phyloP scores from a whole-genome alignment of 2,888 invertebrate genomes.

The Patella ulyssiponensis region DNA sequence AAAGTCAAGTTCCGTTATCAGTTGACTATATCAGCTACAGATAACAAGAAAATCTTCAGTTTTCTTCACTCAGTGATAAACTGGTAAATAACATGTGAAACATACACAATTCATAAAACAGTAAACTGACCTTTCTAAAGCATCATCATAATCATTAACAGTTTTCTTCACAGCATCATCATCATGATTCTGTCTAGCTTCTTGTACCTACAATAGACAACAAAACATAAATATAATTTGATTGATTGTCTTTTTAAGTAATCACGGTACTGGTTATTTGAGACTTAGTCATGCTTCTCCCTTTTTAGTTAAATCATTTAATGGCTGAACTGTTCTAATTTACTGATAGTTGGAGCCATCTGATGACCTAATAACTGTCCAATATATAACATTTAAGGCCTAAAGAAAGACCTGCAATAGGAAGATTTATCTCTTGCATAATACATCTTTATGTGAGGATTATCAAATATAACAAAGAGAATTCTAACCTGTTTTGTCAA shows the following conservation, averaged over 20 bases:
- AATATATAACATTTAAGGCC: too few species aligned
- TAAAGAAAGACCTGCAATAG: too few species aligned
- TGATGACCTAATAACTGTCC: too few species aligned
- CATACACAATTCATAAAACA: background rate
- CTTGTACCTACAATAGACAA: slow-evolving; percentile 78
- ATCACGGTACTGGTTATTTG: background rate
- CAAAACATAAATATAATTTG: too few species aligned
- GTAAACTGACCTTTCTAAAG: slow-evolving; percentile 78
- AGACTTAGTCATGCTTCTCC: too few species aligned
- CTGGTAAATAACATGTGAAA: background rate
- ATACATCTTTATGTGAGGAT: too few species aligned
- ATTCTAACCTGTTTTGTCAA: slow-evolving; percentile 84
- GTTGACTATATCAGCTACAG: background rate
- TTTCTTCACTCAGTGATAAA: background rate
- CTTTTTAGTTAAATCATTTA: too few species aligned
- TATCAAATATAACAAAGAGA: background rate
- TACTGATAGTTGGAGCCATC: too few species aligned
- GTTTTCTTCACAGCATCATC: slow-evolving; percentile 91
- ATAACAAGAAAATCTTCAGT: background rate
- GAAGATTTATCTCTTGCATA: too few species aligned
- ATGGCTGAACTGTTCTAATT: too few species aligned
- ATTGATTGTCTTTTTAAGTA: background rate
- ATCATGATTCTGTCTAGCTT: slow-evolving; percentile 89
- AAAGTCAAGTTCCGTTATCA: too few species aligned
- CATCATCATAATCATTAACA: slow-evolving; percentile 91